A percentile compares a stretch with the other conserved stretches of the same genome.
Conservation (phyloP, 2,797 vertebrate species). For the Pipistrellus nathusii region DNA sequence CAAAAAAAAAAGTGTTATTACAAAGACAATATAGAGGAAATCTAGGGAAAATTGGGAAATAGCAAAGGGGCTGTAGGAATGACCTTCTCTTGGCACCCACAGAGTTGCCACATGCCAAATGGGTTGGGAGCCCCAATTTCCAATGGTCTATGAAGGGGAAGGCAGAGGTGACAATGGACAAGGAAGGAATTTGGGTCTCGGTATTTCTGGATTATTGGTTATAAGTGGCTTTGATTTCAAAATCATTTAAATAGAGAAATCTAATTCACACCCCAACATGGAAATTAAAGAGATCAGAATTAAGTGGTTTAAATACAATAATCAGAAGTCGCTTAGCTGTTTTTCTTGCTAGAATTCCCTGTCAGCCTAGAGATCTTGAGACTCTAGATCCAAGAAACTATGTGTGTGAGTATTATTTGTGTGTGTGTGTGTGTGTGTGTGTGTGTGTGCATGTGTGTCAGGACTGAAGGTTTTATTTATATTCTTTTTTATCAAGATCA, state of each 20-base stretch:
- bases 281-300: neutral
- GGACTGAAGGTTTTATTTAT: neutral
- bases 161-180: neutral
- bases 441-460: too few relatives aligned
- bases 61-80: neutral
- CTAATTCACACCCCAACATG: neutral
- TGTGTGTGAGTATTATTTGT: too few relatives aligned
- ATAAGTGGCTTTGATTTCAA: neutral
- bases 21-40: neutral
- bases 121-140: neutral
- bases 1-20: neutral
- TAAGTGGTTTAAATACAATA: neutral
- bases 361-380: neutral
- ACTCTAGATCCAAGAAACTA: neutral
- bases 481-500: neutral
- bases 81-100: neutral
- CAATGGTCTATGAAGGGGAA: neutral
- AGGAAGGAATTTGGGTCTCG: neutral
- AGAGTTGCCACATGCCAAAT: neutral
- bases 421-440: neutral
- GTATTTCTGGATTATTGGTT: neutral
- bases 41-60: neutral
- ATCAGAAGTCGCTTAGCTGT: neutral
- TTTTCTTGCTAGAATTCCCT: neutral
- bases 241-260: conserved; percentile 35